Evolutionary conservation across 2,888 invertebrate species (phyloP).

Genomic region (Conchocele bisecta): DNA sequence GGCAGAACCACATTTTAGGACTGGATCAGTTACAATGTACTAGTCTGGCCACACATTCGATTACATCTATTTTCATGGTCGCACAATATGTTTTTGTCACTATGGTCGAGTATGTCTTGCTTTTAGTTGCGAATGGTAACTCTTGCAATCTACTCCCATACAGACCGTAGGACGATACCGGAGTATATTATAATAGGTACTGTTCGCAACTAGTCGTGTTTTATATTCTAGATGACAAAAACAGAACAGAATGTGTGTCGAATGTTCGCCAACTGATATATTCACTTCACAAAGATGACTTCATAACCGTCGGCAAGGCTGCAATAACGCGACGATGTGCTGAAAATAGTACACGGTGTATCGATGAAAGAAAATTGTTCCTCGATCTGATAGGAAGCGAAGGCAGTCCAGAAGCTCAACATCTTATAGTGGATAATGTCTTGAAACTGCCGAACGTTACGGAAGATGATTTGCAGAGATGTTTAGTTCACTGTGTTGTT

Average conservation of each 20-base stretch:
- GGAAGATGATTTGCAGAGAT: constrained; percentile 45
- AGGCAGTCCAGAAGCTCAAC: constrained; percentile 57
- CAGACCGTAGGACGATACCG: too few relatives aligned
- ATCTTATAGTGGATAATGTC: constrained; percentile 51
- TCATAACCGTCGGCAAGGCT: constrained; percentile 31
- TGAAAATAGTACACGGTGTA: constrained; percentile 47
- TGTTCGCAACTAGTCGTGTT: too few relatives aligned
- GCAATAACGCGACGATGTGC: constrained; percentile 51
- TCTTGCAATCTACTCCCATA: too few relatives aligned
- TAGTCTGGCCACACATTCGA: too few relatives aligned
- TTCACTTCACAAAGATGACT: constrained; percentile 51
- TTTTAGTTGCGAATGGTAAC: too few relatives aligned
- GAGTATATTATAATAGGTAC: too few relatives aligned
- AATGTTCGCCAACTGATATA: constrained; percentile 44
- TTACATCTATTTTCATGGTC: too few relatives aligned
- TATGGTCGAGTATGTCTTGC: too few relatives aligned
- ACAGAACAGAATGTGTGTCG: constrained; percentile 62
- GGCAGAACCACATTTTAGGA: too few relatives aligned
- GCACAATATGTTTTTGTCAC: too few relatives aligned
- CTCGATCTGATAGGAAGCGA: constrained; percentile 61
- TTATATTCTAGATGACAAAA: constrained; percentile 50
- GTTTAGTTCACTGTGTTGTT: constrained; percentile 49
- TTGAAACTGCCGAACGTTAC: constrained; percentile 40
- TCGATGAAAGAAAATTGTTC: constrained; percentile 58
- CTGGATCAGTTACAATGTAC: too few relatives aligned